phyloP scores from a whole-genome alignment of 1,140 invertebrate species.

The Stegodyphus mimosarum region DNA sequence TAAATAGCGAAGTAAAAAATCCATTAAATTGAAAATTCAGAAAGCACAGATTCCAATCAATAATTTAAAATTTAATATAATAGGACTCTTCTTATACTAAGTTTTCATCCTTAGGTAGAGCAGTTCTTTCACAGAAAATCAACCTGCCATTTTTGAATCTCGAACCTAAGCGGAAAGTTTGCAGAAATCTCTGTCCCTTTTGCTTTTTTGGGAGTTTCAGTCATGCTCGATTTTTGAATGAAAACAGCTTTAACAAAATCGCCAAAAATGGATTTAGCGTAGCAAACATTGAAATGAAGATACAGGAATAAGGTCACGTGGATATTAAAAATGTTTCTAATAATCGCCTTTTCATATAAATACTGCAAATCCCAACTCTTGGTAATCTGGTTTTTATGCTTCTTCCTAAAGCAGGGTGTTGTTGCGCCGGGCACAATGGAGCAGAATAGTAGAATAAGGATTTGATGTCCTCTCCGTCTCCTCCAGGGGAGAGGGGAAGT shows the following conservation, averaged over 20 bases:
- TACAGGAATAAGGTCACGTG: constrained; percentile 49
- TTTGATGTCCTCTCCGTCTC: constrained; percentile 11
- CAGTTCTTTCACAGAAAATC: too few species aligned
- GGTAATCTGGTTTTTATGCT: constrained; percentile 59
- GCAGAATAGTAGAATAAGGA: constrained; percentile 43
- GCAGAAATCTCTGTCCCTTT: too few species aligned
- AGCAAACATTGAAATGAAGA: constrained; percentile 17
- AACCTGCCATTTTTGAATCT: too few species aligned
- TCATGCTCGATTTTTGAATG: constrained; percentile 40
- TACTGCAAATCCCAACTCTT: constrained; percentile 52
- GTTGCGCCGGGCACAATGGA: constrained; percentile 49
- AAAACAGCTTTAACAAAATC: constrained; percentile 49
- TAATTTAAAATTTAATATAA: too few species aligned
- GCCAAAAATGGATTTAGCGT: constrained; percentile 46
- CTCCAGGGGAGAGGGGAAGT: not conserved
- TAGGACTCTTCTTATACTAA: too few species aligned
- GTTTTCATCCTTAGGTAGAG: too few species aligned
- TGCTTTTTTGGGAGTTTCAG: too few species aligned
- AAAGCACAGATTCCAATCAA: too few species aligned
- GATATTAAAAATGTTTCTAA: constrained; percentile 61
- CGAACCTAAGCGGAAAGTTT: too few species aligned
- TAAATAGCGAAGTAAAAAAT: too few species aligned
- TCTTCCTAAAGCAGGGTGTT: constrained; percentile 35
- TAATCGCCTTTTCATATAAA: constrained; percentile 60
- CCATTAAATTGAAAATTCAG: too few species aligned